phyloP scores from a whole-genome alignment of 2,888 invertebrate genomes.

The Melipona beecheii region DNA sequence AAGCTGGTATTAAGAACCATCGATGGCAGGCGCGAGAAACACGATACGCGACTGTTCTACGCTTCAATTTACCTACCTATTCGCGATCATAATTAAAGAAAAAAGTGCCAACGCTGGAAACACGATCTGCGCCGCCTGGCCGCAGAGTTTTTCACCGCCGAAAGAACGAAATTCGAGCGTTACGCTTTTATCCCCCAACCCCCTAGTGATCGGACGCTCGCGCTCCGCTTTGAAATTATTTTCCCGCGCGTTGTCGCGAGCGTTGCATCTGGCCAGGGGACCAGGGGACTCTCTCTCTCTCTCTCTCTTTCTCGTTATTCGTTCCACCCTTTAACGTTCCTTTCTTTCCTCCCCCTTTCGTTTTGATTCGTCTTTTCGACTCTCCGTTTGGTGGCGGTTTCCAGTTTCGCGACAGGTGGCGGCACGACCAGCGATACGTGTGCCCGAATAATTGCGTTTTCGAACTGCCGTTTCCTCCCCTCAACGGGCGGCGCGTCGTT shows the following conservation, averaged over 20 bases:
- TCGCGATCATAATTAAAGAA: slow-evolving; percentile 57
- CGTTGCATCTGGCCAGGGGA: slow-evolving; percentile 60
- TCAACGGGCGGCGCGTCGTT: slow-evolving; percentile 40
- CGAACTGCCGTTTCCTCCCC: slow-evolving; percentile 64
- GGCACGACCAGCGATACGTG: slow-evolving; percentile 66
- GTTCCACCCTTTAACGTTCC: neutral
- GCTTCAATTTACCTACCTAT: slow-evolving; percentile 30
- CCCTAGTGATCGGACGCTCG: slow-evolving; percentile 27
- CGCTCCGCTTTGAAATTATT: slow-evolving; percentile 64
- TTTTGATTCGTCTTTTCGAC: neutral
- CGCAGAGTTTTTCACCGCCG: neutral
- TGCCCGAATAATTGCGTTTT: slow-evolving; percentile 77
- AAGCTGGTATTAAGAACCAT: neutral
- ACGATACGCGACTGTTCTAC: slow-evolving; percentile 29
- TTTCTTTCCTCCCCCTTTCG: neutral
- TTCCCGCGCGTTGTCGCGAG: slow-evolving; percentile 58
- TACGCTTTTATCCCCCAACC: slow-evolving; percentile 20
- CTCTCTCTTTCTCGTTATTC: neutral
- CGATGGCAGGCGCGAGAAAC: slow-evolving; percentile 26
- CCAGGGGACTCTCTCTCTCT: neutral
- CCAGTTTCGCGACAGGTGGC: slow-evolving; percentile 67
- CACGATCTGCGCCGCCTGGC: slow-evolving; percentile 21
- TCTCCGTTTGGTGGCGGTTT: slow-evolving; percentile 56
- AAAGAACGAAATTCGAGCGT: slow-evolving; percentile 50
- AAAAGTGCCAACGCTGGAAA: slow-evolving; percentile 36